Conservation (phyloP, 1,140 invertebrate genomes). For the Drosophila willistoni region DNA sequence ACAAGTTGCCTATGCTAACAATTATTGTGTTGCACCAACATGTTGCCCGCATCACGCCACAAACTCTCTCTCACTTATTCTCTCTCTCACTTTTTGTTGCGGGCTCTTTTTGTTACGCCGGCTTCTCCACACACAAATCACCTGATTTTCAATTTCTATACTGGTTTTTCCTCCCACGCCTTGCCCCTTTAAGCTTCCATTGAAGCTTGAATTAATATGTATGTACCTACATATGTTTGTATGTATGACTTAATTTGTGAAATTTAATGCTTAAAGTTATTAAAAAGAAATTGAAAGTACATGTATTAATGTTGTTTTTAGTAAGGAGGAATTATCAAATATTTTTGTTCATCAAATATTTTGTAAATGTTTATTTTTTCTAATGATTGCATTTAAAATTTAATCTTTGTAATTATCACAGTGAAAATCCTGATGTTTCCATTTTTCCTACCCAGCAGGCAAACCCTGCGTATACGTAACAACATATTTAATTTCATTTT, state of each 20-base stretch:
- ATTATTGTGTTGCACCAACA: slow-evolving; percentile 59
- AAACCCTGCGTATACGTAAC: too few relatives aligned
- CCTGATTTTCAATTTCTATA: slow-evolving; percentile 77
- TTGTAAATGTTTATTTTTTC: too few relatives aligned
- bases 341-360: too few relatives aligned
- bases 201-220: neutral
- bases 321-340: too few relatives aligned
- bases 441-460: too few relatives aligned
- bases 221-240: too few relatives aligned
- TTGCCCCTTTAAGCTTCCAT: neutral
- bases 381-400: too few relatives aligned
- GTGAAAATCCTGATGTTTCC: too few relatives aligned
- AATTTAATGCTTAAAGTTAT: too few relatives aligned
- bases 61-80: slow-evolving; percentile 16
- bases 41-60: slow-evolving; percentile 60
- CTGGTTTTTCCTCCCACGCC: slow-evolving; percentile 49
- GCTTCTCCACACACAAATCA: slow-evolving; percentile 69
- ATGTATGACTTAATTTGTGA: too few relatives aligned
- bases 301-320: neutral
- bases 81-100: slow-evolving; percentile 9
- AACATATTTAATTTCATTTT: too few relatives aligned
- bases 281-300: neutral
- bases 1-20: slow-evolving; percentile 44
- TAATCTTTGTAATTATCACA: too few relatives aligned
- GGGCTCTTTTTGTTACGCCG: slow-evolving; percentile 19